Conservation (phyloP, 2,888 invertebrate genomes). For the Hydrotaea diabolus region DNA sequence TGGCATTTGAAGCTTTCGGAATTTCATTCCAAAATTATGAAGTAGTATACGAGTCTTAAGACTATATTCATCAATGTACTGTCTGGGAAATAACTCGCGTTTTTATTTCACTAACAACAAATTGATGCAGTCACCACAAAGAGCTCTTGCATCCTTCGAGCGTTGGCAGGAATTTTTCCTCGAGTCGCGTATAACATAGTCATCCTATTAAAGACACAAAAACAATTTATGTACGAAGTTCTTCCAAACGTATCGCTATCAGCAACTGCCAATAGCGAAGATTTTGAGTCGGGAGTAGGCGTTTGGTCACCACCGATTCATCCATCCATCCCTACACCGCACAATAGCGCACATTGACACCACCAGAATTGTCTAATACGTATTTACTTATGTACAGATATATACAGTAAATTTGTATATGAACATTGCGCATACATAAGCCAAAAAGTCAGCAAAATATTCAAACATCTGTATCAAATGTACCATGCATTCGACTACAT, state of each 20-base stretch:
- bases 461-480: conserved; percentile 1
- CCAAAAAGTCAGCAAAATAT: conserved; percentile 54
- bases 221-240: conserved; percentile 61
- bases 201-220: conserved; percentile 49
- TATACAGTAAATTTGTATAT: neutral
- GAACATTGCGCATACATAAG: neutral
- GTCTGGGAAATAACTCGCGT: too few species aligned
- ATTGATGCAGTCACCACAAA: too few species aligned
- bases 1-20: too few species aligned
- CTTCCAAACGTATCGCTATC: conserved; percentile 3
- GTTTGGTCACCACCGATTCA: neutral
- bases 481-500: neutral
- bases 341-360: conserved; percentile 52
- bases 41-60: too few species aligned
- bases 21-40: too few species aligned
- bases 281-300: conserved; percentile 35
- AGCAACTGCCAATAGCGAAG: conserved; percentile 9
- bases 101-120: too few species aligned
- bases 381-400: conserved; percentile 8
- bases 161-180: too few species aligned
- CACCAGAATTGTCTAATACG: conserved; percentile 46
- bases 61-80: too few species aligned
- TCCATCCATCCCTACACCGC: conserved; percentile 1
- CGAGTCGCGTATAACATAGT: too few species aligned
- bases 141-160: too few species aligned